Evolutionary conservation across 2,888 invertebrate genomes (phyloP), one percentile per base, ranked within the genome.

Genomic region (Achlya flavicornis): DNA sequence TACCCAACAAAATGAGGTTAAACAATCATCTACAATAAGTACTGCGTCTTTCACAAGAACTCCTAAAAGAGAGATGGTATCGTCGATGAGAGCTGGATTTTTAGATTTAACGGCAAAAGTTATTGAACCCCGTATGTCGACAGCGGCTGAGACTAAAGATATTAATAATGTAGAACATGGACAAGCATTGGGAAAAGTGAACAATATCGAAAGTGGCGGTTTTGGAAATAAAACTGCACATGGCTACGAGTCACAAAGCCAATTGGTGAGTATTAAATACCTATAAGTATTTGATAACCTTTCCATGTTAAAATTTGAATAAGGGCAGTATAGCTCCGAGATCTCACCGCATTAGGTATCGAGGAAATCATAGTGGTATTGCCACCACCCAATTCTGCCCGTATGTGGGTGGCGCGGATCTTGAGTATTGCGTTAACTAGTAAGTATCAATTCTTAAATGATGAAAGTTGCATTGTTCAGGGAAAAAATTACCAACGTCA

Each of bases 71-170:
- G 86, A 81, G 19, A 78, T 80, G 12, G 78, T 90, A 16, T 80
- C 84, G 60, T 85, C 90, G 8, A 88, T 81, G 75, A 79, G 91
- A 69, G 92, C 85, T 53, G 92, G 92, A 5, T 91, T 83, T 69
- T 72, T 89, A 69, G 85, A 91, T 70, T 84, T 84, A 61, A 86
- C 87, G 19, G 77, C 76, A 48, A 84, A 76, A 69, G 67, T 71
- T 63, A 65, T 62, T 16, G 53, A 19, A 64, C 62, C 64, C 61
- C 58, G 57, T 38, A 66, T 59, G 16, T 63, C 67, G 10, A 66
- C 68, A 26, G 63, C 66, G 60, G 73, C 63, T 66, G 65, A 65
- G 62, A 62, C 66, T 26, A 70, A 67, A 57, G 64, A 66, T 16
- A 65, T 63, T 4, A 59, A 63, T 64, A 48, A 65, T 35, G 58